Evolutionary conservation across 2,797 vertebrate species (phyloP).

Genomic region (Cyclopterus lumpus): DNA sequence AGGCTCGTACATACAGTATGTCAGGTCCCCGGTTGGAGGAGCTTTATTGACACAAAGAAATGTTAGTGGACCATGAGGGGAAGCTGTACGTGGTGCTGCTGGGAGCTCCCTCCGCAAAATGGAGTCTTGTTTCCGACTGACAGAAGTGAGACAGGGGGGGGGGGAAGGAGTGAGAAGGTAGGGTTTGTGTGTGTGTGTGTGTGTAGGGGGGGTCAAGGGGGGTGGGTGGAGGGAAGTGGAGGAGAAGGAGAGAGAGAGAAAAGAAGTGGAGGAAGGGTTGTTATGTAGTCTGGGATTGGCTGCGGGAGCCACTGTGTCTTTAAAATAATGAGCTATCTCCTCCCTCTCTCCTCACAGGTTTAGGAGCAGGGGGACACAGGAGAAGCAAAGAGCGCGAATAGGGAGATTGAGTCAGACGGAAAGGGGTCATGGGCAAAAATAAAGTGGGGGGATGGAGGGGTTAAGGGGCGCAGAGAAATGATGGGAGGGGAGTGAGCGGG

Average conservation of each 20-base stretch:
- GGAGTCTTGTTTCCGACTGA: constrained; percentile 71
- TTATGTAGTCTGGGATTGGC: constrained; percentile 31
- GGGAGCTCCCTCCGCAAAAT: constrained; percentile 69
- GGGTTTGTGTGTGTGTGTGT: not conserved
- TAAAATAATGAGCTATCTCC: constrained; percentile 71
- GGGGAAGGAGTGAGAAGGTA: not conserved
- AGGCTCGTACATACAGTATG: constrained; percentile 6
- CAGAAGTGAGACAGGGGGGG: constrained; percentile 27
- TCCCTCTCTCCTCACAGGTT: constrained; percentile 52
- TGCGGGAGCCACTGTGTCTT: constrained; percentile 54
- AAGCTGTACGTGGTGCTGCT: constrained; percentile 36
- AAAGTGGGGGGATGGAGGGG: not conserved
- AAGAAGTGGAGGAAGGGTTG: constrained; percentile 26
- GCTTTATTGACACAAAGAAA: constrained; percentile 55
- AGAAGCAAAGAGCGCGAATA: constrained; percentile 29
- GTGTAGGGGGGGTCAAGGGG: constrained; percentile 33
- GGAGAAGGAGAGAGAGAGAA: constrained; percentile 4
- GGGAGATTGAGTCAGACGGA: constrained; percentile 7
- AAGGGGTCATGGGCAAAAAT: constrained; percentile 11
- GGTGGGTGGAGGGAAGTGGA: constrained; percentile 38
- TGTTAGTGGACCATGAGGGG: constrained; percentile 43
- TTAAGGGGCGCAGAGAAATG: constrained; percentile 9
- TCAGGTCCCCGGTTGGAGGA: constrained; percentile 29
- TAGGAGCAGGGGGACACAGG: constrained; percentile 28
- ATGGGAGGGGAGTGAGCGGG: constrained; percentile 40